These are phyloP conservation scores for Onychorhynchus coronatus DNA, from an alignment of 2,113 vertebrate genomes.

Conservation along the genomic window DNA sequence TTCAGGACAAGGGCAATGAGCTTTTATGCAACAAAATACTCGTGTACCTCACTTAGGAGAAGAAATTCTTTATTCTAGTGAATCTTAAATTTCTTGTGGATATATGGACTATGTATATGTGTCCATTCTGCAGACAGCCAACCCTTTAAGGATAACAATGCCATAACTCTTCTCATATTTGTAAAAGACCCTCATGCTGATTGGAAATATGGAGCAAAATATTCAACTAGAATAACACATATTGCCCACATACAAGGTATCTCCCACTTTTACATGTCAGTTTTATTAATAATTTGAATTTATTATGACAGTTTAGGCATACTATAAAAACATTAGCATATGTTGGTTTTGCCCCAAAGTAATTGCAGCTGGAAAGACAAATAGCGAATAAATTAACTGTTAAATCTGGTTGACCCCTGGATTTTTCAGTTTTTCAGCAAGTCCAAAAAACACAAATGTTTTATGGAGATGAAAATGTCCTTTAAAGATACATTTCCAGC, in stretches of 20 bases:
- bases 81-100: not conserved
- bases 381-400: not conserved
- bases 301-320: not conserved
- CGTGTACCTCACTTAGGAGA: not conserved
- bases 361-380: slow-evolving; percentile 15
- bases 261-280: not conserved
- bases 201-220: not conserved
- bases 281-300: slow-evolving; percentile 15
- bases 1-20: not conserved
- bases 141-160: not conserved
- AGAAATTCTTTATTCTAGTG: not conserved
- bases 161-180: not conserved
- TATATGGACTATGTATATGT: not conserved
- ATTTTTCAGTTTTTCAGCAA: slow-evolving; percentile 12
- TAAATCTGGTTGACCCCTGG: not conserved
- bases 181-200: not conserved
- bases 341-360: not conserved
- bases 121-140: not conserved
- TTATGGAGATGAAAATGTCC: not conserved
- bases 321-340: not conserved
- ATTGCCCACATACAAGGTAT: not conserved
- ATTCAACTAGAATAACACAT: not conserved
- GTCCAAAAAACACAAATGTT: slow-evolving; percentile 3
- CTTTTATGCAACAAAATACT: not conserved
- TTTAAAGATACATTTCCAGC: not conserved